These are phyloP conservation scores for Yponomeuta evonymella DNA, from an alignment of 2,888 invertebrate genomes.

Conservation along the genomic window DNA sequence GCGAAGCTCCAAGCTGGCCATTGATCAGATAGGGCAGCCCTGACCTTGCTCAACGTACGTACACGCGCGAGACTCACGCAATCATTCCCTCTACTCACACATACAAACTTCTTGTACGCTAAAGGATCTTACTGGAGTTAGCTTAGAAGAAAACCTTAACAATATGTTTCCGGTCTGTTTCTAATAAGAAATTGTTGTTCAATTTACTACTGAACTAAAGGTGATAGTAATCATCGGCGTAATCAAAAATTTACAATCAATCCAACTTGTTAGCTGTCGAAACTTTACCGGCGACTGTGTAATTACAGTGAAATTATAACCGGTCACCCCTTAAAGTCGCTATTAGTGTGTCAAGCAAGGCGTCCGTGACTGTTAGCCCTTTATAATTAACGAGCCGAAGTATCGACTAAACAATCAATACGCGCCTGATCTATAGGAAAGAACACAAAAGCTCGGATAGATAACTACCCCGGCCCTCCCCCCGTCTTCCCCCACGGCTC, in stretches of 20 bases:
- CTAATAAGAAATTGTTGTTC: not conserved
- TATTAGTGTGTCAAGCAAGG: constrained; percentile 69
- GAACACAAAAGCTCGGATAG: constrained; percentile 73
- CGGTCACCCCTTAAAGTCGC: constrained; percentile 42
- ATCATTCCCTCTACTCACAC: not conserved
- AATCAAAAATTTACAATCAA: constrained; percentile 36
- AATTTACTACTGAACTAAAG: not conserved
- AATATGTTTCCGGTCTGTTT: not conserved
- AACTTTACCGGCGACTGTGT: constrained; percentile 61
- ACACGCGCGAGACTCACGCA: constrained; percentile 35
- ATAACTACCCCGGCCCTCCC: constrained; percentile 51
- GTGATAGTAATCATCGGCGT: not conserved
- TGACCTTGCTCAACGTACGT: constrained; percentile 71
- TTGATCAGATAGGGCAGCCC: constrained; percentile 68
- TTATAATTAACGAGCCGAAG: constrained; percentile 67
- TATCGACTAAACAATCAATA: constrained; percentile 73
- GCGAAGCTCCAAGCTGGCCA: constrained; percentile 60
- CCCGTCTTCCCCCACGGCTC: constrained; percentile 50
- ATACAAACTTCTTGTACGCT: not conserved
- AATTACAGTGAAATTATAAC: constrained; percentile 62
- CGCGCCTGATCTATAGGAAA: constrained; percentile 61
- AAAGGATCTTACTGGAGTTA: not conserved
- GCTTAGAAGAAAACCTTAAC: not conserved
- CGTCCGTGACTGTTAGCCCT: constrained; percentile 61
- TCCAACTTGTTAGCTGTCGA: constrained; percentile 45